These are phyloP conservation scores for Scolopax rusticola DNA, from an alignment of 2,797 vertebrate species.

Conservation along the genomic window DNA sequence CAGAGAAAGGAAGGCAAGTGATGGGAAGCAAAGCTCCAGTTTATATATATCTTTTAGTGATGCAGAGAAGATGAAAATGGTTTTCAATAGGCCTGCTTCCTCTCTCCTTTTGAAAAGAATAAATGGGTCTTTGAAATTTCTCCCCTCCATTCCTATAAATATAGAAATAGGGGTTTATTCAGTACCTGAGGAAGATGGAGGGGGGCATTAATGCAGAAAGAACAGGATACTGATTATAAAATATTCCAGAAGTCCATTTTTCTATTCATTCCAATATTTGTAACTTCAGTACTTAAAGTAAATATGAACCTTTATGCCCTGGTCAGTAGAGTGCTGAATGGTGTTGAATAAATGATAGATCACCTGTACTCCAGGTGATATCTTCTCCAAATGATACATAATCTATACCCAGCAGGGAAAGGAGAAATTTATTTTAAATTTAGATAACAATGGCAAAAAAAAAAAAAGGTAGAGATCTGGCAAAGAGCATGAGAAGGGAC, in stretches of 20 bases:
- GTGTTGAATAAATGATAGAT: constrained; percentile 9
- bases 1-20: neutral
- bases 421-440: neutral
- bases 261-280: constrained; percentile 14
- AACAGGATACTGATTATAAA: neutral
- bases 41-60: neutral
- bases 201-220: neutral
- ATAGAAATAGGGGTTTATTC: neutral
- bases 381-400: neutral
- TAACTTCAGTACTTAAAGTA: neutral
- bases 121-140: neutral
- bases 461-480: neutral
- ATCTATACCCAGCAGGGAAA: neutral
- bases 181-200: neutral
- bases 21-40: neutral
- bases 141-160: neutral
- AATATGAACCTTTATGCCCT: neutral
- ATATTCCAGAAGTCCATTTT: neutral
- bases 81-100: neutral
- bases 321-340: neutral
- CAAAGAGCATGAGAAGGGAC: neutral
- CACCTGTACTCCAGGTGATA: neutral
- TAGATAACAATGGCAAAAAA: neutral
- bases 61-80: neutral
- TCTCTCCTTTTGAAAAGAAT: neutral